Base-by-base conservation (phyloP, 2,113 vertebrate genomes). In the Limnothrissa miodon region DNA sequence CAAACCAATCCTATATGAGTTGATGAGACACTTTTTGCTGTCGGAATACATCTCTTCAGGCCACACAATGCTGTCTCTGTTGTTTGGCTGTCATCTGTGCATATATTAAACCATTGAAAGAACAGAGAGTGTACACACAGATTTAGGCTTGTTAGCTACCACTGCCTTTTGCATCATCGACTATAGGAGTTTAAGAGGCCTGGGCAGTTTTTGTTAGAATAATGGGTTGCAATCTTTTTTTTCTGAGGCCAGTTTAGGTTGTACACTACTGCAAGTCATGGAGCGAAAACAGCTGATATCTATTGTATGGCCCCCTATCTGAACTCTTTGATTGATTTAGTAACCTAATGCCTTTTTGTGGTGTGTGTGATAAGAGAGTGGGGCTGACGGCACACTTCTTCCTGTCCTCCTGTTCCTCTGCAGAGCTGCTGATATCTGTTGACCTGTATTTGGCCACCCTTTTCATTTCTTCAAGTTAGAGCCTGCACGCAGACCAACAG, bases 401-500 rank as follows among this genome's bases (percentile, higher is more conserved):
- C 39, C 78, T n/a, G n/a, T n/a, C 5, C 48, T 42, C 44, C 62
- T 46, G 42, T 13, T 15, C 19, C 13, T 79, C 6, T 82, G n/a
- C 78, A 87, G 84, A 33, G 11, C 15, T 78, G 48, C 62, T 83
- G 85, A 80, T 84, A 36, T 45, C 74, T 59, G 45, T 78, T 29
- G 25, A 29, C 51, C 62, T 80, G 78, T 74, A 29, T 78, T 39
- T 59, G 39, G 48, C 39, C 33, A 21, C 80, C 23, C 33, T 21
- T 36, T 85, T 79, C 46, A 81, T 8, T 25, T 51, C 39, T 19
- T 39, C 25, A 21, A 39, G 19, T 39, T 36, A 74, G 42, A 42
- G 25, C 66, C 66, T 70, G 1, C 2, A 1, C 33, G 4, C 66
- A 33, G 29, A 78, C 78, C 78, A 39, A 78, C 78, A 80, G 39